Conservation (phyloP, 2,113 vertebrate genomes). For the Nymphicus hollandicus region DNA sequence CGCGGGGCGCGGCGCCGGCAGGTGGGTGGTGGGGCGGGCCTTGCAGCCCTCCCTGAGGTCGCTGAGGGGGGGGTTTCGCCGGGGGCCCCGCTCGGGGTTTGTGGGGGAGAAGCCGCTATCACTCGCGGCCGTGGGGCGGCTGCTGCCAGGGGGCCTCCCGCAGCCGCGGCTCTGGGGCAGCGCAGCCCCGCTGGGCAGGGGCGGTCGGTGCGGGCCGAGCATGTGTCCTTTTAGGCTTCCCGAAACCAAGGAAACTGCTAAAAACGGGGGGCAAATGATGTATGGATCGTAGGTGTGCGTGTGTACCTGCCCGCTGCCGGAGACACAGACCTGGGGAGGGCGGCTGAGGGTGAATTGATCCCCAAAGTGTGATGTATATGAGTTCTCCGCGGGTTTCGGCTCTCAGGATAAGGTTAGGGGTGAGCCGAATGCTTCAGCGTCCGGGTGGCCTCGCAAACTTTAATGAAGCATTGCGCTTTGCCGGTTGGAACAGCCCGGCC, state of each 20-base stretch:
- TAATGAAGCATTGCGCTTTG: background rate
- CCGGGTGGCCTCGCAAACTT: background rate
- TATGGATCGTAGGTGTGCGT: background rate
- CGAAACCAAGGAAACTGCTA: background rate
- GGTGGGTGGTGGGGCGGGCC: background rate
- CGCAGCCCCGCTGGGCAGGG: background rate
- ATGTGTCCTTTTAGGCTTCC: background rate
- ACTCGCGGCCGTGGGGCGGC: background rate
- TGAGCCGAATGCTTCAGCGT: background rate
- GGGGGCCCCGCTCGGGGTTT: background rate
- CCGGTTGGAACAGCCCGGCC: rapidly evolving
- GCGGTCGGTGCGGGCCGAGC: background rate
- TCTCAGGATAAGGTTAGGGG: background rate
- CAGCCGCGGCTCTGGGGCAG: background rate
- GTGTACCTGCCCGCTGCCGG: background rate
- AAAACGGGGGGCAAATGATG: background rate
- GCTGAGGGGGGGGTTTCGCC: background rate
- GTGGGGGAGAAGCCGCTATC: background rate
- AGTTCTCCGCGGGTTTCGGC: background rate
- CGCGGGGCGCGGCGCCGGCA: background rate
- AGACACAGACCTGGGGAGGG: background rate
- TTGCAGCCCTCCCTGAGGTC: background rate
- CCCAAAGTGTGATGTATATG: rapidly evolving
- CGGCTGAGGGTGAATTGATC: rapidly evolving
- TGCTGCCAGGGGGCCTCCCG: background rate